Evolutionary conservation across 2,797 vertebrate species (phyloP).

Genomic region (Enteromius thamalakanensis): DNA sequence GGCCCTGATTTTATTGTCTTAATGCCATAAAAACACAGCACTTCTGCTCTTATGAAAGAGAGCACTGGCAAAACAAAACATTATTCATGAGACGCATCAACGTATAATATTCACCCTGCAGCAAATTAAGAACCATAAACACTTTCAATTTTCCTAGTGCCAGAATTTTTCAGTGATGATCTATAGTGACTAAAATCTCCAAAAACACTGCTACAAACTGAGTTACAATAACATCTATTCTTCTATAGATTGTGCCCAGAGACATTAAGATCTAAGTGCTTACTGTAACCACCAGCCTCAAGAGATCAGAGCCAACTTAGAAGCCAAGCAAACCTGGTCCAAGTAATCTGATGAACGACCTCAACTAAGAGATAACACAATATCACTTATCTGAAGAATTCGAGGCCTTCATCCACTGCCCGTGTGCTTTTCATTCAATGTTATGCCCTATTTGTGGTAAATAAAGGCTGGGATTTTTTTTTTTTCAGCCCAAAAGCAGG

Average conservation of each 20-base stretch:
- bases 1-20: conserved; percentile 32
- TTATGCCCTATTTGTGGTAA: not conserved
- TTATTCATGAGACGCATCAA: not conserved
- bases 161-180: not conserved
- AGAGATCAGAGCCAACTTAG: not conserved
- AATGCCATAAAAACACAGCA: conserved; percentile 35
- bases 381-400: conserved; percentile 52
- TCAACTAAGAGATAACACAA: conserved; percentile 27
- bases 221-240: conserved; percentile 17
- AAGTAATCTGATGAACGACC: conserved; percentile 32
- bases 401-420: conserved; percentile 19
- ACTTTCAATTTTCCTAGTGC: not conserved
- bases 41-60: conserved; percentile 16
- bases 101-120: not conserved
- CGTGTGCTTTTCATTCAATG: conserved; percentile 24
- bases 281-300: conserved; percentile 33
- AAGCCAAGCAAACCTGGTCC: conserved; percentile 11
- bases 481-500: not conserved
- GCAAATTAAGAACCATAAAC: not conserved
- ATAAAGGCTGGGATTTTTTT: not conserved
- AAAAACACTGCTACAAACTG: not conserved
- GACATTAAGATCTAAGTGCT: conserved; percentile 20
- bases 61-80: not conserved
- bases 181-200: not conserved
- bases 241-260: not conserved